Percentiles rank a stretch among this genome's conserved stretches.
phyloP scores from a whole-genome alignment of 2,113 vertebrate genomes.

The Aptenodytes patagonicus region DNA sequence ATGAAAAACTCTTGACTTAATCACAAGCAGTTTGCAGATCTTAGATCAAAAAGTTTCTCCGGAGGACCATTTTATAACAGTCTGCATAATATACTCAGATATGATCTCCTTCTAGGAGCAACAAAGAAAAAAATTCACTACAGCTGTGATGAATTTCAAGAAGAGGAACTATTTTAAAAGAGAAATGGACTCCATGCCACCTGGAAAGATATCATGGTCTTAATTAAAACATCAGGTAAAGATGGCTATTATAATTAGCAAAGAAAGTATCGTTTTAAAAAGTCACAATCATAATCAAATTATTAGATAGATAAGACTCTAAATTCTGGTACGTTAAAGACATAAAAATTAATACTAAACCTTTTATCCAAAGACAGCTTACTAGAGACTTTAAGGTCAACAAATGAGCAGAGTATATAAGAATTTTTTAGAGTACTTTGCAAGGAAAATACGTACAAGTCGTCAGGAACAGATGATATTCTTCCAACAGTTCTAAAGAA shows the following conservation, averaged over 20 bases:
- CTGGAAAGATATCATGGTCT: background rate
- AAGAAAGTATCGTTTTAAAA: background rate
- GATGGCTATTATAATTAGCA: background rate
- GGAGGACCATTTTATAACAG: background rate
- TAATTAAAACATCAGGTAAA: background rate
- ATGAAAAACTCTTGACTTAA: background rate
- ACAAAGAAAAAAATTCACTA: background rate
- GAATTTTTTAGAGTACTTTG: background rate
- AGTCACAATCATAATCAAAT: background rate
- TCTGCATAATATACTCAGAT: background rate
- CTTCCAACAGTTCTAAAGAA: background rate
- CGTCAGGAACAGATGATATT: background rate
- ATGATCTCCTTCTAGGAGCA: background rate
- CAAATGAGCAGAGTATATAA: background rate
- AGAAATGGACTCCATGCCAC: background rate
- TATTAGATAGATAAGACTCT: background rate
- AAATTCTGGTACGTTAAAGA: background rate
- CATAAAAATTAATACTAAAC: background rate
- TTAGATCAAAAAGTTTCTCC: background rate
- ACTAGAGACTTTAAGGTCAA: background rate
- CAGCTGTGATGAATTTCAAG: background rate
- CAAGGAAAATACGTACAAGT: background rate
- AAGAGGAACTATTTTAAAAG: background rate
- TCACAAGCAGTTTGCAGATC: background rate
- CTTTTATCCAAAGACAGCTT: background rate